Evolutionary conservation across 2,797 vertebrate species (phyloP).

Genomic region (Notoglanidium macrostoma): DNA sequence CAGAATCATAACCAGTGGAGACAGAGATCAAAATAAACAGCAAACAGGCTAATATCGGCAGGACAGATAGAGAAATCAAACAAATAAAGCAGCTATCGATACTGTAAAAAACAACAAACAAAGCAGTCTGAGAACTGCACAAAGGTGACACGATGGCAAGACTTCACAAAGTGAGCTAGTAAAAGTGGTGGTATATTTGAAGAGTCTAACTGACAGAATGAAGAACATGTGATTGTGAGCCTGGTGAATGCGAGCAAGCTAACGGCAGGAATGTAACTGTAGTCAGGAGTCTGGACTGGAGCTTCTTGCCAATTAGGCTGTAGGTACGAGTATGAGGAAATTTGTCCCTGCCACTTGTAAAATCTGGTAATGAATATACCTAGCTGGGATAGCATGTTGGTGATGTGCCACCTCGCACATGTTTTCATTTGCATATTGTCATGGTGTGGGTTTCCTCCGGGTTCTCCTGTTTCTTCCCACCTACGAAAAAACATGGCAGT

Average conservation of each 20-base stretch:
- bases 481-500: not conserved
- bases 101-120: not conserved
- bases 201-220: not conserved
- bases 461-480: not conserved
- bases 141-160: not conserved
- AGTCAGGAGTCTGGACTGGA: not conserved
- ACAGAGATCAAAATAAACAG: not conserved
- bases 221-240: not conserved
- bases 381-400: not conserved
- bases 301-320: not conserved
- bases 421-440: not conserved
- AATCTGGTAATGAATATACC: not conserved
- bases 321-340: not conserved
- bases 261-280: not conserved
- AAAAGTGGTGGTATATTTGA: not conserved
- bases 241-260: not conserved
- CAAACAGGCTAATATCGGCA: not conserved
- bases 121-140: not conserved
- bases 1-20: not conserved
- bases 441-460: not conserved
- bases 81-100: not conserved
- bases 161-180: not conserved
- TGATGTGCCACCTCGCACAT: not conserved
- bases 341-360: not conserved
- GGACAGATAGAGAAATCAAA: not conserved